Conservation (phyloP, 2,797 vertebrate species). For the Phyllotis vaccarum region DNA sequence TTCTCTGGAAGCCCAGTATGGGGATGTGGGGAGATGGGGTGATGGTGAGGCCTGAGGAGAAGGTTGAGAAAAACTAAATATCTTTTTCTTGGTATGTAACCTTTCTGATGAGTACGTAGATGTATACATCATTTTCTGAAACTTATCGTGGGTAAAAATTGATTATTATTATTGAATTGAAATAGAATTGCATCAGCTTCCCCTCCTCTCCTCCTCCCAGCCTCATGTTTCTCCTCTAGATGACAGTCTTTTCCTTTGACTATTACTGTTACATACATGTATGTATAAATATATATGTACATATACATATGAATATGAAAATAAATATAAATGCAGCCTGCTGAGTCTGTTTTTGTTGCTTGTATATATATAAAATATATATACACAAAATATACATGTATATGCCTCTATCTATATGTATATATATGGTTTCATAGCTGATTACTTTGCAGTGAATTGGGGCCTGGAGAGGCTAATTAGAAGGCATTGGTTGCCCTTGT, state of each 20-base stretch:
- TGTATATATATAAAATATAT: not conserved
- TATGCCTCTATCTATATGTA: too few species aligned
- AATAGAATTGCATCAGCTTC: not conserved
- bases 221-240: not conserved
- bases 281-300: not conserved
- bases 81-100: constrained; percentile 16
- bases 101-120: constrained; percentile 8
- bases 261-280: not conserved
- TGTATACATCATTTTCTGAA: constrained; percentile 35
- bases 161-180: not conserved
- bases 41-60: not conserved
- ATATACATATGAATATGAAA: too few species aligned
- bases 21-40: not conserved
- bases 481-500: not conserved
- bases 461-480: not conserved
- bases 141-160: constrained; percentile 3
- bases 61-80: not conserved
- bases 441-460: not conserved
- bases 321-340: not conserved
- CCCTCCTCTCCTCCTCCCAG: not conserved
- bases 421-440: not conserved
- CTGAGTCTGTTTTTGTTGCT: not conserved
- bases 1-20: not conserved
- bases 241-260: not conserved
- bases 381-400: too few species aligned